A percentile compares a stretch with the other conserved stretches of the same genome.
Conservation (phyloP, 1,140 invertebrate species). For the honey bee (Apis mellifera) region DNA sequence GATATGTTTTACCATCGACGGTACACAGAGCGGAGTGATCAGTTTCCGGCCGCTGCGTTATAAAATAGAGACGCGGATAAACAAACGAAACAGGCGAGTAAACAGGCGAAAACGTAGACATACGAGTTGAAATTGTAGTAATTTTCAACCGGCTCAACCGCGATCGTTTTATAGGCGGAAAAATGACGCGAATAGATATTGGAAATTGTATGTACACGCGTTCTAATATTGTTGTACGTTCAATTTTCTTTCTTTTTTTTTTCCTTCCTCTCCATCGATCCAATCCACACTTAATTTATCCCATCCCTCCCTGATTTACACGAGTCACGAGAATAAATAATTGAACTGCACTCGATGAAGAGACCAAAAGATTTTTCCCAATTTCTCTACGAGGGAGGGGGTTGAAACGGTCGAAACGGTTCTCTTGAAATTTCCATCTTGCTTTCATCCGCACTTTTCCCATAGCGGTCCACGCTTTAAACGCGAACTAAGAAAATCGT, state of each 20-base stretch:
- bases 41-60: not conserved
- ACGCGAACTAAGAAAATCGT: slow-evolving; percentile 12
- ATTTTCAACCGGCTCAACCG: not conserved
- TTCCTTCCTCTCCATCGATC: too few relatives aligned
- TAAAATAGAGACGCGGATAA: not conserved
- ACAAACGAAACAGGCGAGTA: not conserved
- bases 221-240: too few relatives aligned
- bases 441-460: slow-evolving; percentile 22
- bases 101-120: not conserved
- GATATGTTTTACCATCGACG: not conserved
- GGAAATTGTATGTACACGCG: too few relatives aligned
- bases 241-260: too few relatives aligned
- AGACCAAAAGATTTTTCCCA: not conserved
- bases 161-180: not conserved
- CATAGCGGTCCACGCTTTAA: not conserved
- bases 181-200: not conserved
- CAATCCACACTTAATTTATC: not conserved
- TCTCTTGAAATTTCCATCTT: slow-evolving; percentile 21
- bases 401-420: not conserved
- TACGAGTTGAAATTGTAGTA: not conserved
- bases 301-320: not conserved
- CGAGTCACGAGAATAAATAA: not conserved
- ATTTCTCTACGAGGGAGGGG: not conserved
- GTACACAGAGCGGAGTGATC: not conserved
- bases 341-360: not conserved